These are phyloP conservation scores for Hydraecia micacea DNA, from an alignment of 2,888 invertebrate species.

Conservation along the genomic window DNA sequence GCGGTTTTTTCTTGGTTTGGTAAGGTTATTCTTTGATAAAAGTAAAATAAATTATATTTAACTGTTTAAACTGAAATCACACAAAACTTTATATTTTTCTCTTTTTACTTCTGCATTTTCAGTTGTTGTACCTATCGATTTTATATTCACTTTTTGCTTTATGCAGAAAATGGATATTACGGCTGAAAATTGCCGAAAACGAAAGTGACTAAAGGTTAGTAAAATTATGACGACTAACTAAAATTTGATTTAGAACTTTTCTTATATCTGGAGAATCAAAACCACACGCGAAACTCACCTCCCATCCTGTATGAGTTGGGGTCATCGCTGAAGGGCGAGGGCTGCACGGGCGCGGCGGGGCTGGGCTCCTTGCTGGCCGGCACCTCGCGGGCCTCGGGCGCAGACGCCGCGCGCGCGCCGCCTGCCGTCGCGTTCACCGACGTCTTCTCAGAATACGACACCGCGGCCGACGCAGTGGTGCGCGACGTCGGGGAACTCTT, in stretches of 20 bases:
- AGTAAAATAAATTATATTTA: not conserved
- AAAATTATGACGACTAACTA: not conserved
- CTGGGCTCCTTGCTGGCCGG: constrained; percentile 76
- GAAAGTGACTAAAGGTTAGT: not conserved
- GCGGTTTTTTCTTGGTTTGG: not conserved
- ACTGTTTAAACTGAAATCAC: not conserved
- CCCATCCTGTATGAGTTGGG: constrained; percentile 93
- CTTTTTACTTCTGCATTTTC: not conserved
- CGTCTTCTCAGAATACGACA: constrained; percentile 57
- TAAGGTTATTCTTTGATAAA: not conserved
- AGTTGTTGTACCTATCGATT: not conserved
- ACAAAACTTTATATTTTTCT: not conserved
- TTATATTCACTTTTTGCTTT: not conserved
- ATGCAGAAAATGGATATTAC: not conserved
- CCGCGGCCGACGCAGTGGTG: constrained; percentile 10
- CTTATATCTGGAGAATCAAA: not conserved
- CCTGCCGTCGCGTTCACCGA: constrained; percentile 61
- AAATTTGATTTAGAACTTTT: not conserved
- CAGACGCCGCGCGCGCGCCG: constrained; percentile 48
- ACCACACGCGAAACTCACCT: constrained; percentile 85
- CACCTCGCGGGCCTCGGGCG: constrained; percentile 62
- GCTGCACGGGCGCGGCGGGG: constrained; percentile 82
- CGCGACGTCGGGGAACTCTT: constrained; percentile 74
- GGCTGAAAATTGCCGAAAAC: not conserved
- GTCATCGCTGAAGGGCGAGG: constrained; percentile 91